Evolutionary conservation across 2,797 vertebrate species (phyloP), one percentile per base, ranked within the genome.

Genomic region (Ceryle rudis): DNA sequence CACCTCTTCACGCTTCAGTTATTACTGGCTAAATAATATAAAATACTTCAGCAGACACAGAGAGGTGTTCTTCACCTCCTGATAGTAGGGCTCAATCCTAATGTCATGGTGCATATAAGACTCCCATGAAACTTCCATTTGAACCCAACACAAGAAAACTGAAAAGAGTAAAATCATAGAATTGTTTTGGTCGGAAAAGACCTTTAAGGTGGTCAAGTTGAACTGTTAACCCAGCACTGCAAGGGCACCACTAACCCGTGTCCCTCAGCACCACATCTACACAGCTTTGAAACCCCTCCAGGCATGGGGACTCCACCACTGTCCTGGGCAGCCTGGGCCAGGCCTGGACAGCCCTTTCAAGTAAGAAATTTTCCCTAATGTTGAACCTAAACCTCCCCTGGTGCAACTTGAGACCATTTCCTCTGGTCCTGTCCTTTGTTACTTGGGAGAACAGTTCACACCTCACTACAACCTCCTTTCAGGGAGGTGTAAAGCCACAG

Each of bases 341-440:
- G 46, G 46, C 46, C 46, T 47, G 46, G 46, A 47, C 46, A 47
- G 23, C 46, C 46, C 46, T 47, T 47, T 23, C 20, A 22, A 47
- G 46, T 22, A 46, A 46, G 46, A 46, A 46, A 46, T 10, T 22
- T 11, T 47, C 23, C 46, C 21, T 47, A 13, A 47, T 47, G 46
- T 47, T 21, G 6, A 47, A 47, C 21, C 11, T 47, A 49, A 90
- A 33, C 6, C 28, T 44, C 5, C 12, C 9, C 12, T 35, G 29
- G 29, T 1, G 0, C 23, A 80, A 46, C 23, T 0, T n/a, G n/a
- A 71, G 47, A 39, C 39, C 5, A 1, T 33, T 66, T 51, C 19
- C 13, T 67, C 39, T 79, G 16, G 4, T 23, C 19, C 65, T 31
- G 1, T 41, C 7, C 1, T 21, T 35, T 8, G 31, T n/a, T 11